Percentiles rank a stretch among this genome's conserved stretches.
Conservation (phyloP, 1,140 invertebrate species). For the Palaemon carinicauda region DNA sequence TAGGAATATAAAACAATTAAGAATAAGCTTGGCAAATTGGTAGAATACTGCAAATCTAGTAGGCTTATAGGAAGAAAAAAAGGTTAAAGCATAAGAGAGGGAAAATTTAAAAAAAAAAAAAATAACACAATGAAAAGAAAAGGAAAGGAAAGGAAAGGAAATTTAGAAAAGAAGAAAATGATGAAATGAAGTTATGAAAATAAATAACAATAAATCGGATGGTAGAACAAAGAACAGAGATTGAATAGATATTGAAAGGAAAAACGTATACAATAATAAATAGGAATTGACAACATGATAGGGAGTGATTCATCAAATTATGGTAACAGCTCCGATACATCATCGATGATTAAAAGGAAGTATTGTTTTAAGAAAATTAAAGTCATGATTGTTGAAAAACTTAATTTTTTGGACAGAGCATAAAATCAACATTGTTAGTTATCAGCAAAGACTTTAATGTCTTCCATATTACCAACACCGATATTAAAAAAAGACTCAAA, state of each 20-base stretch:
- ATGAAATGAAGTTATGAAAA: too few species aligned
- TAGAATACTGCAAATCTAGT: neutral
- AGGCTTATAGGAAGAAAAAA: neutral
- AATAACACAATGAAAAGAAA: neutral
- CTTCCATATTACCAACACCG: too few species aligned
- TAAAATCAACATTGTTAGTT: too few species aligned
- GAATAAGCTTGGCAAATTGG: neutral
- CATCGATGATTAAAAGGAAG: too few species aligned
- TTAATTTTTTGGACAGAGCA: too few species aligned
- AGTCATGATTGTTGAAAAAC: too few species aligned
- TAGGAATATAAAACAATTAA: neutral
- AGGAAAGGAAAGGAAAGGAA: neutral
- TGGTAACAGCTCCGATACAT: neutral
- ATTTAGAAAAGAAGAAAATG: neutral
- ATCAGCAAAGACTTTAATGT: too few species aligned
- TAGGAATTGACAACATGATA: neutral
- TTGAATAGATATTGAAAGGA: too few species aligned
- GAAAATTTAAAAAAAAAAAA: neutral
- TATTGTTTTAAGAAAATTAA: too few species aligned
- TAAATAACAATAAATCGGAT: too few species aligned
- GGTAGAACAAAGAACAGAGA: neutral
- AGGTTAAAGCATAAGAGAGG: neutral
- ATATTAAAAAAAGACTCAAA: too few species aligned
- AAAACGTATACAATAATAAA: neutral
- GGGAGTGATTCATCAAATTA: neutral